These are phyloP conservation scores for Circaetus cinerascens DNA, from an alignment of 2,113 vertebrate genomes.

Conservation along the genomic window DNA sequence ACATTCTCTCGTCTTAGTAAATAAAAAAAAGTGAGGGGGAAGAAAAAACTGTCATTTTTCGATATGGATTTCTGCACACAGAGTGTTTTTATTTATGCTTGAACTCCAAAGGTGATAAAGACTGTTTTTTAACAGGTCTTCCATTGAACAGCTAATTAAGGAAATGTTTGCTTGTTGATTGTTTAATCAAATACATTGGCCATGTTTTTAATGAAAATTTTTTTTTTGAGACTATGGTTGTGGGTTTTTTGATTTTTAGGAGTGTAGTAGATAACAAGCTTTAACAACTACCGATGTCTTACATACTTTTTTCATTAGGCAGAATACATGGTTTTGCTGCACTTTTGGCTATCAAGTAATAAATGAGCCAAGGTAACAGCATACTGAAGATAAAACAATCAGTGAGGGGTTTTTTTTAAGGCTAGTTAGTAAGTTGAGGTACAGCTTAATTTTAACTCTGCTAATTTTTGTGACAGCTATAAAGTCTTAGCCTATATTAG, in stretches of 20 bases:
- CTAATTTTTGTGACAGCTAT: neutral
- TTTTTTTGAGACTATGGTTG: neutral
- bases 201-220: neutral
- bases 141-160: neutral
- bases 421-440: neutral
- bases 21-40: rapidly evolving
- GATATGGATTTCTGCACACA: neutral
- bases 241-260: neutral
- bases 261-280: neutral
- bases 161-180: neutral
- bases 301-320: neutral
- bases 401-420: neutral
- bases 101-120: neutral
- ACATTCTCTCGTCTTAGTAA: neutral
- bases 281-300: neutral
- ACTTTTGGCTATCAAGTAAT: neutral
- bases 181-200: neutral
- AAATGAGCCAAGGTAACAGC: neutral
- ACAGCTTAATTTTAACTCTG: neutral
- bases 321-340: neutral
- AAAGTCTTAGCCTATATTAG: neutral
- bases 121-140: neutral
- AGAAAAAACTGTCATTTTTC: neutral
- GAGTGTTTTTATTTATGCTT: neutral
- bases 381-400: neutral